Evolutionary conservation across 1,140 invertebrate species (phyloP).

Genomic region (Aphaenogaster ashmeadi): DNA sequence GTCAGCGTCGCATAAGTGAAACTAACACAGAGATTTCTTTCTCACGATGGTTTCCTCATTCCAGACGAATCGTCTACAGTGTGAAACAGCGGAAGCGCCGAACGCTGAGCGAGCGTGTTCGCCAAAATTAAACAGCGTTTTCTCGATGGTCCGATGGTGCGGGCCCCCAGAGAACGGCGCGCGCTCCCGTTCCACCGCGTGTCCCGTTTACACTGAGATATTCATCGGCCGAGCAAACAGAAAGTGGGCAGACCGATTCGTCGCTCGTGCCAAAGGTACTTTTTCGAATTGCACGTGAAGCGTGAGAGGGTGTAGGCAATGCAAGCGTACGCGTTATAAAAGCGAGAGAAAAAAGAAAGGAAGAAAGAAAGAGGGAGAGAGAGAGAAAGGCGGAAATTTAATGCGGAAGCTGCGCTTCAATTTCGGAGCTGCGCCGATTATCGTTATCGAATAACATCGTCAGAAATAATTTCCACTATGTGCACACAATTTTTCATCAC

Average conservation of each 20-base stretch:
- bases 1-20: not conserved
- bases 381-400: slow-evolving; percentile 35
- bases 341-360: not conserved
- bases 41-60: not conserved
- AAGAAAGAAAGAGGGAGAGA: not conserved
- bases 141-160: slow-evolving; percentile 34
- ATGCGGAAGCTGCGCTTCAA: slow-evolving; percentile 40
- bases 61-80: slow-evolving; percentile 41
- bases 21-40: slow-evolving; percentile 36
- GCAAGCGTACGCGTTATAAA: slow-evolving; percentile 28
- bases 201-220: slow-evolving; percentile 76
- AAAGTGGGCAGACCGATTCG: slow-evolving; percentile 70
- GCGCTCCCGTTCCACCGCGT: slow-evolving; percentile 49
- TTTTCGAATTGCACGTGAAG: slow-evolving; percentile 33
- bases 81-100: slow-evolving; percentile 64
- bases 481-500: slow-evolving; percentile 4
- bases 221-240: slow-evolving; percentile 74
- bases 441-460: not conserved
- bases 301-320: slow-evolving; percentile 16
- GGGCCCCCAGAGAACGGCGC: slow-evolving; percentile 8
- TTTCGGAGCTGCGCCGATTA: slow-evolving; percentile 39
- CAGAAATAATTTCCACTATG: slow-evolving; percentile 21
- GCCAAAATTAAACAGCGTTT: slow-evolving; percentile 78
- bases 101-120: slow-evolving; percentile 69
- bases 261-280: slow-evolving; percentile 37